Percentiles rank a stretch among this genome's conserved stretches.
phyloP scores from a whole-genome alignment of 2,888 invertebrate species.

The Tinea trinotella region DNA sequence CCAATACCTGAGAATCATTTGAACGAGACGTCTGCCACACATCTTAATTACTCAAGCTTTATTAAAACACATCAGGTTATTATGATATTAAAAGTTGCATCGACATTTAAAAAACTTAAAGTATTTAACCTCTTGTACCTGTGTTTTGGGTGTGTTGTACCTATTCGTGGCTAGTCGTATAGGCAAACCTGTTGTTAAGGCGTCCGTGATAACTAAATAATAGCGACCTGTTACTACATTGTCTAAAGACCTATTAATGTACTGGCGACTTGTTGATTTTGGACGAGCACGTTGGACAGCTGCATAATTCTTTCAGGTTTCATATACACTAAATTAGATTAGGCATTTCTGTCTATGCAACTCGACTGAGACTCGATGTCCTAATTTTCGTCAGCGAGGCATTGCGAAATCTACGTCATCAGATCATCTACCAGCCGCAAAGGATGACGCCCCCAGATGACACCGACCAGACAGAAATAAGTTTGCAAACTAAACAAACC shows the following conservation, averaged over 20 bases:
- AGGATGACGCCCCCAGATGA: conserved; percentile 63
- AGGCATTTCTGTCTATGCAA: no score
- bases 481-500: conserved; percentile 64
- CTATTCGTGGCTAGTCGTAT: no score
- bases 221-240: conserved; percentile 14
- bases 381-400: conserved; percentile 25
- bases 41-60: no score
- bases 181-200: no score
- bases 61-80: no score
- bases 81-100: no score
- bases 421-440: conserved; percentile 28
- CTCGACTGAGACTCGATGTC: no score
- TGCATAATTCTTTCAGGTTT: conserved; percentile 24
- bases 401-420: conserved; percentile 51
- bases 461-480: conserved; percentile 62
- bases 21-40: no score
- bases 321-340: no score
- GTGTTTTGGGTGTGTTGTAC: no score
- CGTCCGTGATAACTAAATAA: neutral
- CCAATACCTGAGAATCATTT: conserved; percentile 15
- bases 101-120: no score
- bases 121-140: no score
- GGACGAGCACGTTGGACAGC: conserved; percentile 41
- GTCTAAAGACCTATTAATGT: conserved; percentile 16
- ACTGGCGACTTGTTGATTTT: conserved; percentile 38